phyloP scores from a whole-genome alignment of 2,797 vertebrate species.

The Discoglossus pictus region DNA sequence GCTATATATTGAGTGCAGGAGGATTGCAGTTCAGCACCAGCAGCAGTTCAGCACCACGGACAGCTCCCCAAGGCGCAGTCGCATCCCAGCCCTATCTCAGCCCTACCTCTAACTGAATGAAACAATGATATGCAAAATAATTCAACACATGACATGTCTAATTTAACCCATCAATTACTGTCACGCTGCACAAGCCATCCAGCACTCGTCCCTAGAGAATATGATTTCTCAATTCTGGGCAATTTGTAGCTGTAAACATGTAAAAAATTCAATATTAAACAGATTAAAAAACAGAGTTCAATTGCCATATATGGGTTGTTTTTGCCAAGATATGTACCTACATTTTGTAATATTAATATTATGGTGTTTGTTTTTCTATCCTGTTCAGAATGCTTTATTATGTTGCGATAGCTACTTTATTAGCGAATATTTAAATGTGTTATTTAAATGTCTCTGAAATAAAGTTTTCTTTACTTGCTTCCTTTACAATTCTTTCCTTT shows the following conservation, averaged over 20 bases:
- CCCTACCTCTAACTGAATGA: conserved; percentile 19
- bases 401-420: no score
- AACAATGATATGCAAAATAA: conserved; percentile 18
- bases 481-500: no score
- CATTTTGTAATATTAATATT: conserved; percentile 9
- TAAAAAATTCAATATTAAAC: conserved; percentile 10
- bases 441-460: no score
- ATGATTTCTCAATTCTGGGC: neutral
- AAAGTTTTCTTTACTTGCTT: no score
- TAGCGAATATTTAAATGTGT: no score
- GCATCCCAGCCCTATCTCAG: neutral
- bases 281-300: neutral
- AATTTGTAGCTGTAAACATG: neutral
- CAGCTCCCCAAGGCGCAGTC: conserved; percentile 32
- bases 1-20: neutral
- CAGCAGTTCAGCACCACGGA: conserved; percentile 34
- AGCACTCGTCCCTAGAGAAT: no score
- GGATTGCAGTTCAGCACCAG: conserved; percentile 6
- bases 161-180: conserved; percentile 11
- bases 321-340: neutral
- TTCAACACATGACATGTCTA: neutral
- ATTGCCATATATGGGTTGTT: neutral
- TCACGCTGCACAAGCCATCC: neutral
- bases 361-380: neutral
- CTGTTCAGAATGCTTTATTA: neutral